Evolutionary conservation across 2,888 invertebrate genomes (phyloP).

Genomic region (Atherix ibis): DNA sequence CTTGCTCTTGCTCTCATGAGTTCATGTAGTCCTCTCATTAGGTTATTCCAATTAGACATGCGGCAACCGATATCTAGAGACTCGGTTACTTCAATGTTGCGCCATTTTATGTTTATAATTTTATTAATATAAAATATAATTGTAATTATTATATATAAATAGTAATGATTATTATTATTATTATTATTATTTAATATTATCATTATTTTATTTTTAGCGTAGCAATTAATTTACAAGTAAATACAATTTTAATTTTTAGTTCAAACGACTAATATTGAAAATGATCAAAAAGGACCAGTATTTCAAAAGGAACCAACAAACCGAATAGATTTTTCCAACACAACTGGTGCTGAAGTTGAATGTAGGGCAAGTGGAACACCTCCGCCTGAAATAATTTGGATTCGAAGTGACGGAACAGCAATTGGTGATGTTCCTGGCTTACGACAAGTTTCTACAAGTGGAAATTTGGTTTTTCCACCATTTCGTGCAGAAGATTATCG

Average conservation of each 20-base stretch:
- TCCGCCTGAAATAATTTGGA: constrained; percentile 84
- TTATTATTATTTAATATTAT: too few species aligned
- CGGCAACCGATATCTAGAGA: too few species aligned
- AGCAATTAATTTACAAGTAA: too few species aligned
- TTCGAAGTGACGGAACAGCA: constrained; percentile 76
- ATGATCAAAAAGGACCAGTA: constrained; percentile 73
- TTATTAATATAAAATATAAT: too few species aligned
- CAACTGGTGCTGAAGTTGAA: constrained; percentile 82
- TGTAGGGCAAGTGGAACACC: constrained; percentile 85
- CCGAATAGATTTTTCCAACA: constrained; percentile 86
- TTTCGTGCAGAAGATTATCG: constrained; percentile 88
- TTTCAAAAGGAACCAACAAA: constrained; percentile 85
- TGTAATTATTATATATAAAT: too few species aligned
- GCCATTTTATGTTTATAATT: too few species aligned
- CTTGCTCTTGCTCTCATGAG: too few species aligned
- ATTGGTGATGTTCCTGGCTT: constrained; percentile 82
- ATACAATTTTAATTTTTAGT: constrained; percentile 7
- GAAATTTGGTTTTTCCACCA: constrained; percentile 84
- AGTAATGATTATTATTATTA: too few species aligned
- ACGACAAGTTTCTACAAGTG: constrained; percentile 75
- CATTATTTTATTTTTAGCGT: too few species aligned
- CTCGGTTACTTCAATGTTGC: too few species aligned
- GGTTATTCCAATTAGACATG: too few species aligned
- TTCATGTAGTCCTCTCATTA: too few species aligned
- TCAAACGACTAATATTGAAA: constrained; percentile 37